phyloP scores from a whole-genome alignment of 2,797 vertebrate species.

The Crypturellus tataupa region DNA sequence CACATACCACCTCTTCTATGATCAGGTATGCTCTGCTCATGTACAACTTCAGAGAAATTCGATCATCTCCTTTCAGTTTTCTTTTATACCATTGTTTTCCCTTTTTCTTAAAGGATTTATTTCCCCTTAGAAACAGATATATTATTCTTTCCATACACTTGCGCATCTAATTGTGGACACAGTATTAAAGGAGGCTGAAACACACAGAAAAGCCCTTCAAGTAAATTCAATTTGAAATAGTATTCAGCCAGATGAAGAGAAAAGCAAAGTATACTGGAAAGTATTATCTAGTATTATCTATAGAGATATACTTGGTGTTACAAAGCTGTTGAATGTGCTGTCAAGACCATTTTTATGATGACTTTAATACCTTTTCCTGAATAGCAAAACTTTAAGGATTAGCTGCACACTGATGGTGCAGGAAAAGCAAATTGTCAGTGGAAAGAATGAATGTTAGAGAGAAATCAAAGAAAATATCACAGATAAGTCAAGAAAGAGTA shows the following conservation, averaged over 20 bases:
- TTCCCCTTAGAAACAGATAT: background rate
- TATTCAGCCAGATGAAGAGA: background rate
- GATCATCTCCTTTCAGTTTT: background rate
- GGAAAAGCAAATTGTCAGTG: background rate
- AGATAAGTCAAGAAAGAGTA: background rate
- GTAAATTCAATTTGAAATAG: background rate
- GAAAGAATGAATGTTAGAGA: slow-evolving; percentile 12
- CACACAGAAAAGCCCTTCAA: background rate
- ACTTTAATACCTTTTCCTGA: slow-evolving; percentile 45
- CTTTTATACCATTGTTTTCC: background rate
- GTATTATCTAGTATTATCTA: background rate
- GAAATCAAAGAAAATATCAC: background rate
- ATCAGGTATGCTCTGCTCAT: background rate
- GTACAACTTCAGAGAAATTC: background rate
- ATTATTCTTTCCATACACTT: background rate
- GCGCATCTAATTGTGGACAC: background rate
- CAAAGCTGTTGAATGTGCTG: slow-evolving; percentile 35
- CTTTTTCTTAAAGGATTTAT: background rate
- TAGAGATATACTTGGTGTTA: slow-evolving; percentile 43
- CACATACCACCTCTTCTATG: background rate
- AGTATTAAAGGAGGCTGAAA: background rate
- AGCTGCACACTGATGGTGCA: slow-evolving; percentile 16
- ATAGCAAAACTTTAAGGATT: slow-evolving; percentile 46
- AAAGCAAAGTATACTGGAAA: background rate
- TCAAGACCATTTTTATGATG: background rate